Conservation (phyloP, 2,888 invertebrate species). For the Invenusta paracnida region DNA sequence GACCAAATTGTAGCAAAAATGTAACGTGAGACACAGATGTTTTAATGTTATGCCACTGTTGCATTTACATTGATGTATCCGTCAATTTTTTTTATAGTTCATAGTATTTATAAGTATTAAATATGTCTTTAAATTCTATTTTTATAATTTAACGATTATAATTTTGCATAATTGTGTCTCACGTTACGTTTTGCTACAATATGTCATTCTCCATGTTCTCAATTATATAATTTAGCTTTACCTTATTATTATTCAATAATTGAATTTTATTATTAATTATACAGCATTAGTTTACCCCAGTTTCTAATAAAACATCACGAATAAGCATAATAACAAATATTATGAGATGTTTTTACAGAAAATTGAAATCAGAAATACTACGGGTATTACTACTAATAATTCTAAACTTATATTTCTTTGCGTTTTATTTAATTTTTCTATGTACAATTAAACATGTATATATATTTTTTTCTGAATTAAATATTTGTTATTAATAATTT, state of each 20-base stretch:
- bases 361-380: neutral
- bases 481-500: neutral
- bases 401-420: neutral
- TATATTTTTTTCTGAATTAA: neutral
- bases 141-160: neutral
- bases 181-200: neutral
- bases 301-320: neutral
- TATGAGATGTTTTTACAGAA: neutral
- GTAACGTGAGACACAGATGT: neutral
- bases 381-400: neutral
- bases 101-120: neutral
- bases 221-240: neutral
- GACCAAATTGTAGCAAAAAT: neutral
- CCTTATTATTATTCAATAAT: neutral
- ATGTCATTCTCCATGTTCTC: neutral
- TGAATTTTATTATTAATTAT: neutral
- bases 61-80: neutral
- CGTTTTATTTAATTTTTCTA: neutral
- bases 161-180: neutral
- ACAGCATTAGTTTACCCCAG: neutral
- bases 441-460: neutral
- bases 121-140: neutral
- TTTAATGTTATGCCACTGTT: neutral
- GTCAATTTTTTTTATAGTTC: neutral
- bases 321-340: neutral